These are phyloP conservation scores for Aselliscus stoliczkanus DNA, from an alignment of 2,797 vertebrate genomes.

Conservation along the genomic window DNA sequence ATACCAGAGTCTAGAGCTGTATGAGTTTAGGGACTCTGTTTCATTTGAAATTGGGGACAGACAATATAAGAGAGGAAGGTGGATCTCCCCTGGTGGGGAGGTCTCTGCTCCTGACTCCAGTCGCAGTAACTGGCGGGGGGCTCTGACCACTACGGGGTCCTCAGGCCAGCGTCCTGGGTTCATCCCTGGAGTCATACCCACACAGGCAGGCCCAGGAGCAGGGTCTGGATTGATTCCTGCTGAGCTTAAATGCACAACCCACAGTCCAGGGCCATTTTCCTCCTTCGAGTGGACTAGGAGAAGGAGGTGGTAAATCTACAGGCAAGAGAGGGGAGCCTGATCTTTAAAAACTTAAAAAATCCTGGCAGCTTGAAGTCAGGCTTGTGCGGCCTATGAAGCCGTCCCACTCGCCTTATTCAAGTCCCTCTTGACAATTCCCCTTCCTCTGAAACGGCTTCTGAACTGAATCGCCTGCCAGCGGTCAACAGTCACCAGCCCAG, in stretches of 20 bases:
- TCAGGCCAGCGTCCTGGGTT: fast-evolving
- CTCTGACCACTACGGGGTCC: fast-evolving
- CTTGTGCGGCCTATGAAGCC: fast-evolving
- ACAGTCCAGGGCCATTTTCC: not conserved
- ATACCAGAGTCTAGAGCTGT: not conserved
- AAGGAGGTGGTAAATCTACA: not conserved
- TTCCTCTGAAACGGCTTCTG: not conserved
- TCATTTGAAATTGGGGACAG: not conserved
- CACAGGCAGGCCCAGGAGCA: fast-evolving
- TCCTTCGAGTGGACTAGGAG: not conserved
- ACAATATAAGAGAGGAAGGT: not conserved
- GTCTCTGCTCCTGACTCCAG: not conserved
- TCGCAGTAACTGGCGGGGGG: fast-evolving
- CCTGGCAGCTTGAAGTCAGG: not conserved
- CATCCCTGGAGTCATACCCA: not conserved
- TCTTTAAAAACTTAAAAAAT: not conserved
- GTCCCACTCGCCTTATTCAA: not conserved
- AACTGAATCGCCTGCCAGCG: not conserved
- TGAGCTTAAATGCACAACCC: too few relatives aligned
- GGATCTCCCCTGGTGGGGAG: not conserved
- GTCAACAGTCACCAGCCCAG: too few relatives aligned
- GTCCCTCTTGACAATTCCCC: not conserved
- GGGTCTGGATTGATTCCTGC: not conserved
- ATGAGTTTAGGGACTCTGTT: too few relatives aligned
- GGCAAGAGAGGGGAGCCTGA: not conserved